Base-by-base conservation (phyloP, 1,140 invertebrate species). In the Drosophila pruinosa region DNA sequence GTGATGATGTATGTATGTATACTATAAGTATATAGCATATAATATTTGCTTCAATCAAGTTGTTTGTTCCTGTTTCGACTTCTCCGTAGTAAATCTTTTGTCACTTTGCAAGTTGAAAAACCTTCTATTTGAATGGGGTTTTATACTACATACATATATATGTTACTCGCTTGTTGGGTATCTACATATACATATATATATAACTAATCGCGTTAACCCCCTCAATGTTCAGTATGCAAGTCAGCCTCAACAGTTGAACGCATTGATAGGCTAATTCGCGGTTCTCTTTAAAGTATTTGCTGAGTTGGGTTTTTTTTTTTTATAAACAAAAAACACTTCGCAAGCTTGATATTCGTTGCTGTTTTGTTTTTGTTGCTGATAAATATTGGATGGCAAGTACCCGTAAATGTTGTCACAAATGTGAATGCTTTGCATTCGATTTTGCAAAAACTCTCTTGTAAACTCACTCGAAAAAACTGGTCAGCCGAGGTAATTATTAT, bases 21-120 rank as follows among this genome's bases (percentile, higher is more conserved):
- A 31, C 4, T 62, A 45, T 47, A 53, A 26, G 0, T 52, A 17
- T 15, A 8, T 43, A 12, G 2, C 39, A 48, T 48, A 14, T 56
- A 48, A 36, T 65, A 56, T 65, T 57, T 69, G 65, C 45, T 43
- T 71, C 62, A 70, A 56, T 64, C 67, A 54, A 64, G 31, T 54
- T 64, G 31, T 64, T 70, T 70, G 58, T 63, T 53, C 59, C 41
- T 43, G 26, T 21, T 22, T 24, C 22, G 22, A 26, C 43, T 47
- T 47, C 43, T 47, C 43, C n/a, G 43, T 52, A 24, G 34, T 43
- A 12, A 26, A 56, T 64, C 24, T 64, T 38, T 63, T 38, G 31
- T 17, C 22, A 39, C 50, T 31, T 53, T 36, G 28, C 17, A 19
- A 12, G 14, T 26, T 48, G 28, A 12, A 24, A 12, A 61, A 41